These are phyloP conservation scores for Laterallus jamaicensis DNA, from an alignment of 2,113 vertebrate species.

Conservation along the genomic window DNA sequence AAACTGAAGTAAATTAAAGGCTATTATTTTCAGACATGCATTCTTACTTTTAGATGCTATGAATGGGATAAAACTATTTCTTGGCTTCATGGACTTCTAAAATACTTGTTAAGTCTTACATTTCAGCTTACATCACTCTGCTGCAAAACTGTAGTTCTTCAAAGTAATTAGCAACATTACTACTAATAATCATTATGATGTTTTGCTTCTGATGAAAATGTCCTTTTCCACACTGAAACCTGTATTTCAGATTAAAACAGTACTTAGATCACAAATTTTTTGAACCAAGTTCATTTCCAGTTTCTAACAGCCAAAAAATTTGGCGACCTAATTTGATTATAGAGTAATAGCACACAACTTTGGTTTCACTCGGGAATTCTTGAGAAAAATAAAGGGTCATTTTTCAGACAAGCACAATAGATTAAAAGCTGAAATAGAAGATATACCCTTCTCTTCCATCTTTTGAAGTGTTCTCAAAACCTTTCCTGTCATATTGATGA, in stretches of 20 bases:
- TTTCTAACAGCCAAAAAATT: background rate
- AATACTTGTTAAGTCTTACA: background rate
- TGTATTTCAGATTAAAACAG: background rate
- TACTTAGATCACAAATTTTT: background rate
- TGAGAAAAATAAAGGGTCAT: background rate
- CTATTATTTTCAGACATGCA: background rate
- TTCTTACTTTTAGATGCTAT: background rate
- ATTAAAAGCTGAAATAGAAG: constrained; percentile 23
- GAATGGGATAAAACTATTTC: background rate
- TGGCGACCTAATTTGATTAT: background rate
- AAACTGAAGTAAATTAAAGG: background rate
- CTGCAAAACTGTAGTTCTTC: background rate
- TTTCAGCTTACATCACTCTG: background rate
- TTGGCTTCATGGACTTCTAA: background rate
- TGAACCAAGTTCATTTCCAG: background rate
- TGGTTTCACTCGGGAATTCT: background rate
- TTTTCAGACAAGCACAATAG: constrained; percentile 6
- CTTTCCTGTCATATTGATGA: constrained; percentile 14
- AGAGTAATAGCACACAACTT: background rate
- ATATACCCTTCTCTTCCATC: background rate
- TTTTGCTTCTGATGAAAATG: background rate
- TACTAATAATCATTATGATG: background rate
- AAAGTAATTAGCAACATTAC: background rate
- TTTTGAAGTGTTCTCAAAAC: constrained; percentile 51
- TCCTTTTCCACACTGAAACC: background rate